A percentile compares a stretch with the other conserved stretches of the same genome.
Conservation (phyloP, 1,140 invertebrate species). For the Eumeta japonica region DNA sequence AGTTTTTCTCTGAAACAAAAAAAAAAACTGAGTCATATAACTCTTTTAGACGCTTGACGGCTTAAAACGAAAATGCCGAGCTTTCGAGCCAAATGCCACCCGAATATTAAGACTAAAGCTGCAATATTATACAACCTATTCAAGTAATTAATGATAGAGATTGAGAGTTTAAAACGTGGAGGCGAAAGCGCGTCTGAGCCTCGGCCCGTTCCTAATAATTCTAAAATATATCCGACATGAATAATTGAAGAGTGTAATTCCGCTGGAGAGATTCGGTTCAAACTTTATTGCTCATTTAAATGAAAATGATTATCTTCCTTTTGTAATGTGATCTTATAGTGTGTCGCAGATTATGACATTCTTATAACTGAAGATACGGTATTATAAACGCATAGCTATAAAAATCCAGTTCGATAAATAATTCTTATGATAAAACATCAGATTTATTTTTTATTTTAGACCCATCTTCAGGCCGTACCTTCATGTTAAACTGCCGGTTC, state of each 20-base stretch:
- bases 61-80: no score
- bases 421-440: constrained; percentile 9
- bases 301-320: constrained; percentile 22
- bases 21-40: no score
- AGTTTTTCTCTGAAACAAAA: no score
- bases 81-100: no score
- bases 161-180: constrained; percentile 5
- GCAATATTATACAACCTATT: constrained; percentile 1
- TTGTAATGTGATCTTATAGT: constrained; percentile 10
- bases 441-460: no score
- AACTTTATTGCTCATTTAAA: constrained; percentile 24
- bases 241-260: constrained; percentile 21
- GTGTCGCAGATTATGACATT: constrained; percentile 20
- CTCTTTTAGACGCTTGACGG: no score
- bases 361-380: constrained; percentile 13
- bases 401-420: no score
- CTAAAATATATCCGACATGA: constrained; percentile 5
- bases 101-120: background rate
- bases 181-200: no score
- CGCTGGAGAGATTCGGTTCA: constrained; percentile 22
- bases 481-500: no score
- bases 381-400: no score
- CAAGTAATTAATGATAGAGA: constrained; percentile 2
- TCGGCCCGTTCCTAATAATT: no score
- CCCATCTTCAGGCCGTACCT: no score